phyloP scores from a whole-genome alignment of 64 coral and sea anemone genomes.

The Dendronephthya gigantea region DNA sequence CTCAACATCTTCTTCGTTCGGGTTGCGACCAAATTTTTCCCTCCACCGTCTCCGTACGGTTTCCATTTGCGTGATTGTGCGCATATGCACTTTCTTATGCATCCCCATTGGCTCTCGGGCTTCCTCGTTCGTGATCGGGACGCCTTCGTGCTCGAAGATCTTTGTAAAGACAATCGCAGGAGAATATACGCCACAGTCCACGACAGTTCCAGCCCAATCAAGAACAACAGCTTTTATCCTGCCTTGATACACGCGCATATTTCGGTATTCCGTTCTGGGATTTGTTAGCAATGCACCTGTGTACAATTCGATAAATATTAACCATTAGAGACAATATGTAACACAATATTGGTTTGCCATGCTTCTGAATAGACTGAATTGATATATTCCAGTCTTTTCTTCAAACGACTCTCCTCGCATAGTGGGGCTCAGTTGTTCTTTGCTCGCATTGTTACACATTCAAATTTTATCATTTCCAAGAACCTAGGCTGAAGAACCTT shows the following conservation, averaged over 20 bases:
- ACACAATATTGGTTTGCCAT: no score
- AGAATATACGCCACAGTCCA: constrained; percentile 86
- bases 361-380: no score
- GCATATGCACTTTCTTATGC: constrained; percentile 88
- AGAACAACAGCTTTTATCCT: constrained; percentile 66
- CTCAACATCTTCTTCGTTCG: constrained; percentile 67
- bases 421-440: no score
- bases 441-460: no score
- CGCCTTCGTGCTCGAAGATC: constrained; percentile 64
- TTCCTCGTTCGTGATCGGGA: constrained; percentile 86
- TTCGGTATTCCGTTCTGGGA: constrained; percentile 84
- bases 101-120: constrained; percentile 87
- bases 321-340: background rate
- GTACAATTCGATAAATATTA: background rate
- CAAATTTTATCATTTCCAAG: no score
- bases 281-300: constrained; percentile 56
- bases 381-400: no score
- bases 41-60: constrained; percentile 69
- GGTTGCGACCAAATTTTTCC: constrained; percentile 75
- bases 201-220: constrained; percentile 85
- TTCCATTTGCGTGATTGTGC: constrained; percentile 54
- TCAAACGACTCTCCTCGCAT: no score
- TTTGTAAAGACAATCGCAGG: constrained; percentile 73
- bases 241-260: constrained; percentile 73
- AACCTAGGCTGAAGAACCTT: no score